A percentile compares a stretch with the other conserved stretches of the same genome.
phyloP scores from a whole-genome alignment of 2,888 invertebrate genomes.

The Campoletis raptor region DNA sequence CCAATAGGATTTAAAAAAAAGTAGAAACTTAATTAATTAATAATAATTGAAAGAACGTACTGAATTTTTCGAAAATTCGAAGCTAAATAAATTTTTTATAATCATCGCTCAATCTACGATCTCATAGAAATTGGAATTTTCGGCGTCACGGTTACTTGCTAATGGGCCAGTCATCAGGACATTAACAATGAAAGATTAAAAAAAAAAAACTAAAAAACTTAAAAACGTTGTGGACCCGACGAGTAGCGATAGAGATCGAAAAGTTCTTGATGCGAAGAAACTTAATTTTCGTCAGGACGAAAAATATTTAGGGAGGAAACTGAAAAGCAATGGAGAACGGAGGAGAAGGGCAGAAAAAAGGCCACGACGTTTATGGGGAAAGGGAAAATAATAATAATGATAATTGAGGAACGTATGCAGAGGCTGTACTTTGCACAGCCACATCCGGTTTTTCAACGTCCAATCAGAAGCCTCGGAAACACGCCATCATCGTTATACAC shows the following conservation, averaged over 20 bases:
- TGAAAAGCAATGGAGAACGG: background rate
- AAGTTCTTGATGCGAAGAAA: conserved; percentile 5
- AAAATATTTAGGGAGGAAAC: conserved; percentile 14
- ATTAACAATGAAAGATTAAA: background rate
- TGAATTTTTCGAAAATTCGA: background rate
- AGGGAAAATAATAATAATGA: conserved; percentile 50
- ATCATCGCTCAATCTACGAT: background rate
- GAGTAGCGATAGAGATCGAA: conserved; percentile 46
- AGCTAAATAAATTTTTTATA: background rate
- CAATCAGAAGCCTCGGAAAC: conserved; percentile 55
- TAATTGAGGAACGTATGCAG: conserved; percentile 49
- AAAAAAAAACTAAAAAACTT: conserved; percentile 30
- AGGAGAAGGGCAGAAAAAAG: background rate
- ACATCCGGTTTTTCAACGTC: conserved; percentile 63
- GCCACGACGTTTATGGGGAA: background rate
- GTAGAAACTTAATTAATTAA: too few species aligned
- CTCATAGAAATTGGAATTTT: background rate
- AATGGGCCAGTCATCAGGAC: conserved; percentile 27
- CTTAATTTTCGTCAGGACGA: background rate
- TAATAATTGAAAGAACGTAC: too few species aligned
- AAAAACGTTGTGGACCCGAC: too few species aligned
- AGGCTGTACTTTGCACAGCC: conserved; percentile 57
- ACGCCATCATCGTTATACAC: conserved; percentile 60
- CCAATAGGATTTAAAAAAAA: background rate
- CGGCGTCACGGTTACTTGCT: background rate